A percentile compares a stretch with the other conserved stretches of the same genome.
These are phyloP conservation scores for Falco punctatus DNA, from an alignment of 2,113 vertebrate genomes.

Conservation along the genomic window DNA sequence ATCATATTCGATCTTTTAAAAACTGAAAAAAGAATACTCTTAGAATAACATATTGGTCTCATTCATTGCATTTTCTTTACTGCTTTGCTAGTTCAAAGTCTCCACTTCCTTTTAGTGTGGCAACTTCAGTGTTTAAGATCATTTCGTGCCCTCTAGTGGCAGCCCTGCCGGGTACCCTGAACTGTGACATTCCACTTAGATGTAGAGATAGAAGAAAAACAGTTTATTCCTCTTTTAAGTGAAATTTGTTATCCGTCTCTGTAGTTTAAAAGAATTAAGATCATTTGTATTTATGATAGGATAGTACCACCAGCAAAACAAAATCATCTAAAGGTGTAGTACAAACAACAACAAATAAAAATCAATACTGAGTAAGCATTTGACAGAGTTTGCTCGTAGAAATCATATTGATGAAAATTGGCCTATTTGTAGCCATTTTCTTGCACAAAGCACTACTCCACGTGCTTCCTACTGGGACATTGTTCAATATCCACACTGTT, in stretches of 20 bases:
- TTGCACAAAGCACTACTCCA: neutral
- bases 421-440: neutral
- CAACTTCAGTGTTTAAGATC: neutral
- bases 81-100: neutral
- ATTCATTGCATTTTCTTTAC: neutral
- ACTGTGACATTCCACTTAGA: neutral
- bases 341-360: neutral
- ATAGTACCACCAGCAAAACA: neutral
- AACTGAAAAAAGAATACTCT: neutral
- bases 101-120: neutral
- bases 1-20: neutral
- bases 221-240: neutral
- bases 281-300: neutral
- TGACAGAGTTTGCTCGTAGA: neutral
- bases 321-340: neutral
- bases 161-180: neutral
- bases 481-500: neutral
- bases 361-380: neutral
- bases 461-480: neutral
- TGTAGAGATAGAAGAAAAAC: neutral
- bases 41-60: neutral
- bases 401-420: neutral
- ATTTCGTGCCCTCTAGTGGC: conserved; percentile 61
- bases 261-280: neutral
- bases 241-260: neutral